Conservation (phyloP, 1,140 invertebrate species). For the Amphibalanus amphitrite region DNA sequence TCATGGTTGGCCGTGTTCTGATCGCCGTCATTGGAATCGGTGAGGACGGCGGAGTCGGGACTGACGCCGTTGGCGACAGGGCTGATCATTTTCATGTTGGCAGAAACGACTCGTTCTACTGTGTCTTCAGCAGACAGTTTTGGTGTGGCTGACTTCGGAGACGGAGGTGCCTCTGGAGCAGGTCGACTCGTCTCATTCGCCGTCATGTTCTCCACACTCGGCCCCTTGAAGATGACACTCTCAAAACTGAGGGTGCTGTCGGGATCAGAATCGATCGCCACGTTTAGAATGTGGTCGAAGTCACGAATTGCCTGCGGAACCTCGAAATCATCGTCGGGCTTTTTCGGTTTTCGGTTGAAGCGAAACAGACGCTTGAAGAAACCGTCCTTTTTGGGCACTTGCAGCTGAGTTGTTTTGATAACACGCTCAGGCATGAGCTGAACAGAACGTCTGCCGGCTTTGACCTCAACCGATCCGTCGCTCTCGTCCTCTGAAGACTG, state of each 20-base stretch:
- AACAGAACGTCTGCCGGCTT: neutral
- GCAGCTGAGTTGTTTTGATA: slow-evolving; percentile 4
- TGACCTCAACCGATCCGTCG: neutral
- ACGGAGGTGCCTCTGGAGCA: too few species aligned
- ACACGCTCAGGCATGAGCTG: neutral
- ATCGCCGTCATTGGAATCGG: too few species aligned
- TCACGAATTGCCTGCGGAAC: neutral
- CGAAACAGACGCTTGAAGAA: slow-evolving; percentile 2
- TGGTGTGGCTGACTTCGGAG: too few species aligned
- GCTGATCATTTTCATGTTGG: too few species aligned
- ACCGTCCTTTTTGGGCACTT: neutral
- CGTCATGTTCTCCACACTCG: slow-evolving; percentile 3
- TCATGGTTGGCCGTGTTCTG: too few species aligned
- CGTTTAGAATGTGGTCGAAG: neutral
- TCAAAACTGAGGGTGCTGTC: slow-evolving; percentile 20
- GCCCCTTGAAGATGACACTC: slow-evolving; percentile 20
- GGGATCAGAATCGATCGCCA: slow-evolving; percentile 15
- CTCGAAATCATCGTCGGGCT: neutral
- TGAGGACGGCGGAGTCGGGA: neutral
- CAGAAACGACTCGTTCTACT: too few species aligned
- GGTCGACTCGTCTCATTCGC: neutral
- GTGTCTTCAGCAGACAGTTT: too few species aligned
- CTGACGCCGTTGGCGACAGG: neutral
- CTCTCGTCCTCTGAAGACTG: neutral
- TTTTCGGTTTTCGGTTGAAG: slow-evolving; percentile 2